Conservation (phyloP, 64 coral and sea anemone genomes). For the Pachyseris speciosa region DNA sequence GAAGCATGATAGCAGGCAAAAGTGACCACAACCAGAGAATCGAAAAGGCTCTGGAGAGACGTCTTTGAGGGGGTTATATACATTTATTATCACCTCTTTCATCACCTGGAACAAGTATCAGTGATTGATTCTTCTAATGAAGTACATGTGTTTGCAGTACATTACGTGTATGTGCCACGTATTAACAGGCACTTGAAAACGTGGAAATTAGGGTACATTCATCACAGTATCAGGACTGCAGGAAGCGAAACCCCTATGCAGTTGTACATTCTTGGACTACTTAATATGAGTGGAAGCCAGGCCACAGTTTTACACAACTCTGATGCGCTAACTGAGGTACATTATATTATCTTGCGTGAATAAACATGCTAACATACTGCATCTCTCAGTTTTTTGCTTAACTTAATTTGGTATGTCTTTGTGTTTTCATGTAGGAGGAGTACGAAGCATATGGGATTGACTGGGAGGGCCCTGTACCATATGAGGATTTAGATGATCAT, state of each 20-base stretch:
- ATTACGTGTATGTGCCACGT: constrained; percentile 61
- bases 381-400: not conserved
- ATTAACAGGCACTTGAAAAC: constrained; percentile 53
- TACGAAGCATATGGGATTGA: too few relatives aligned
- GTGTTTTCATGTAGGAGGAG: too few relatives aligned
- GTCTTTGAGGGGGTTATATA: constrained; percentile 18
- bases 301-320: not conserved
- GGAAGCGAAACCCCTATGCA: constrained; percentile 67
- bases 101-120: constrained; percentile 35
- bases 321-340: not conserved
- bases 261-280: constrained; percentile 43
- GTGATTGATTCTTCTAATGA: constrained; percentile 49
- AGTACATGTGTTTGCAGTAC: constrained; percentile 42
- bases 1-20: constrained; percentile 57
- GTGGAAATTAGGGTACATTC: constrained; percentile 62
- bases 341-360: not conserved
- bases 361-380: too few relatives aligned
- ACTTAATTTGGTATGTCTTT: too few relatives aligned
- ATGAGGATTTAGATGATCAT: too few relatives aligned
- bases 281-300: not conserved
- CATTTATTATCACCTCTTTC: constrained; percentile 58
- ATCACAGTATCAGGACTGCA: constrained; percentile 73
- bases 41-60: constrained; percentile 54
- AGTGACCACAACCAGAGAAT: constrained; percentile 66
- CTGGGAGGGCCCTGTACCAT: too few relatives aligned